These are phyloP conservation scores for Dysidea cf. avara DNA, from an alignment of 37 sponge, comb jelly and placozoan species.

Conservation along the genomic window DNA sequence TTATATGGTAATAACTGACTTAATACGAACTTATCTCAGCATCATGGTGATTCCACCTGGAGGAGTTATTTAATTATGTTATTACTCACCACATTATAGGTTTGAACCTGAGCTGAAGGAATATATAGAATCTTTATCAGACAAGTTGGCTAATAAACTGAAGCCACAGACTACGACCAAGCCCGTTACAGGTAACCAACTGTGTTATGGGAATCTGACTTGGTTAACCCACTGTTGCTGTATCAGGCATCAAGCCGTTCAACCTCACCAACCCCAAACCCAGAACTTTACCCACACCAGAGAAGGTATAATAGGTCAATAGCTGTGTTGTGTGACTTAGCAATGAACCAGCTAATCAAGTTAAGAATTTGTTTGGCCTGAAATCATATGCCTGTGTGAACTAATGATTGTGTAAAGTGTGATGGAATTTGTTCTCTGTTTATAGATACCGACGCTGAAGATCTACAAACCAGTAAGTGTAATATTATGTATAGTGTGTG, in stretches of 20 bases:
- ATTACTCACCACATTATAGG: too few relatives aligned
- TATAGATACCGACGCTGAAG: conserved; percentile 66
- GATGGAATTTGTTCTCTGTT: not conserved
- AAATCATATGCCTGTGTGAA: not conserved
- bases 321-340: not conserved
- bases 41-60: too few relatives aligned
- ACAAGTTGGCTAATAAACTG: conserved; percentile 49
- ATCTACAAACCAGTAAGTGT: conserved; percentile 64
- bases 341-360: not conserved
- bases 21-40: too few relatives aligned
- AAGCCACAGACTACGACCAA: conserved; percentile 10
- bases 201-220: not conserved
- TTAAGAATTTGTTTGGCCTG: not conserved
- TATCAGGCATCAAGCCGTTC: conserved; percentile 74
- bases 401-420: not conserved
- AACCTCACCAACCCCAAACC: conserved; percentile 83
- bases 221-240: not conserved
- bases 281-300: conserved; percentile 69
- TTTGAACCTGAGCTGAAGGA: conserved; percentile 51
- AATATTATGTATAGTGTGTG: not conserved
- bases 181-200: conserved; percentile 45
- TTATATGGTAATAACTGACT: not conserved
- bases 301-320: conserved; percentile 42
- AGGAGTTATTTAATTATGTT: too few relatives aligned
- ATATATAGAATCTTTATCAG: conserved; percentile 42